Evolutionary conservation across 1,140 invertebrate genomes (phyloP), one percentile per base, ranked within the genome.

Genomic region (Drosophila baimaii): DNA sequence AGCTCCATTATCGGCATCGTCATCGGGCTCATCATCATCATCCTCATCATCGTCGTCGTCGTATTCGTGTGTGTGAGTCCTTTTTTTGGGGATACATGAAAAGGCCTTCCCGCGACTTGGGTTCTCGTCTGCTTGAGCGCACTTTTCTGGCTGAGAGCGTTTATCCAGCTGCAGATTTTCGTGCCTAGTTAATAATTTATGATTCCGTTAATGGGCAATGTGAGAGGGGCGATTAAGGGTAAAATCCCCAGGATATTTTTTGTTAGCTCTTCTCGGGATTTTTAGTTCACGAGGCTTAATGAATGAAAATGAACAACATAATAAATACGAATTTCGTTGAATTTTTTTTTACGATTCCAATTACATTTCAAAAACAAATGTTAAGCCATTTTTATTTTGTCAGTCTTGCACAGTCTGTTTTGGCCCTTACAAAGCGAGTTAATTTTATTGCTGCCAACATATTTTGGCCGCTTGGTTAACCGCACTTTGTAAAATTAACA

Each of bases 161-260:
- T 78, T 78, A 78, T 78, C 73, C 74, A 57, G 56, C 65, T 77
- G 56, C 75, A 63, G 75, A 57, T 78, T 77, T 77, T 70, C 54
- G 56, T 61, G 73, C 63, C 75, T 77, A 77, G 75, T 78, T 71
- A 78, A 78, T 77, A 70, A 78, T 78, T 78, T 78, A 78, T 78
- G 76, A 77, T 62, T 58, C 58, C 46, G 57, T 77, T 78, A 78
- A 77, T 77, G 65, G 75, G 43, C 64, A 62, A 56, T 77, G 56
- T 39, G 57, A 62, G 43, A 52, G 47, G 35, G 51, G 19, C 75
- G 74, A 68, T 77, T 59, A 77, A 41, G 19, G 23, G 25, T 54
- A 35, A 57, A 77, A 58, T 46, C 54, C 68, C 31, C 59, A 25
- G 5, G 25, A 31, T 68, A 27, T 54, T 69, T 43, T 52, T 52